Conservation (phyloP, 2,113 vertebrate species). For the Cyphomyrus plagiostoma region DNA sequence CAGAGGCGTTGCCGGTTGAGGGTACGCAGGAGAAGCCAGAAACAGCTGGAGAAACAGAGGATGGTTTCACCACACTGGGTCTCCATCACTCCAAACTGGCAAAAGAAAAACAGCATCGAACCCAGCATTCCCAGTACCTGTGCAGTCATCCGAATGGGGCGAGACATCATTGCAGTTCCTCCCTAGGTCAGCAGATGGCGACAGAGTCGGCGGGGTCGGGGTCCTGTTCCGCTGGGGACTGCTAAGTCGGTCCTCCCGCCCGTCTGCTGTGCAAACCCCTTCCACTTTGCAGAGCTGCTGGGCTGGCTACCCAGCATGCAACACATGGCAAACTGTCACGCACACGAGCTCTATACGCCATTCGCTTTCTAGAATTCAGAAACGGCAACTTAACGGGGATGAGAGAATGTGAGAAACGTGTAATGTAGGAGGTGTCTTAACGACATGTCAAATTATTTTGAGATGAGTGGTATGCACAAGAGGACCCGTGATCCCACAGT, state of each 20-base stretch:
- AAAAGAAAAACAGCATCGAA: neutral
- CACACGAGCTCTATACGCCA: neutral
- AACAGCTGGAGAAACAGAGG: slow-evolving; percentile 22
- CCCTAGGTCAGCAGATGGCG: slow-evolving; percentile 62
- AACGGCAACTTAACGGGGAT: neutral
- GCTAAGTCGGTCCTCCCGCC: slow-evolving; percentile 58
- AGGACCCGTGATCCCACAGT: neutral
- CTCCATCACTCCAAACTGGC: neutral
- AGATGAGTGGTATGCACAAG: neutral
- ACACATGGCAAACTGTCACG: neutral
- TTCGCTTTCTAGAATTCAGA: neutral
- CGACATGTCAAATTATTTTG: neutral
- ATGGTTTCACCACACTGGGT: neutral
- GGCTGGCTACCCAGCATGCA: slow-evolving; percentile 30
- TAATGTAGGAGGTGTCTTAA: neutral
- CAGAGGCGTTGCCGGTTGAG: slow-evolving; percentile 69
- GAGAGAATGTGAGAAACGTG: neutral
- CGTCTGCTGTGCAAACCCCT: slow-evolving; percentile 65
- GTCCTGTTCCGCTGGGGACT: slow-evolving; percentile 57
- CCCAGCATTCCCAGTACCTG: slow-evolving; percentile 57
- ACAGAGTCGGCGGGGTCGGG: slow-evolving; percentile 57
- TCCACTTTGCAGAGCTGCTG: slow-evolving; percentile 71
- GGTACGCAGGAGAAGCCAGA: slow-evolving; percentile 53
- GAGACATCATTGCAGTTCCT: slow-evolving; percentile 60
- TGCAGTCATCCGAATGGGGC: slow-evolving; percentile 55